Base-by-base conservation (phyloP, 2,888 invertebrate species). In the Ochlodes sylvanus region DNA sequence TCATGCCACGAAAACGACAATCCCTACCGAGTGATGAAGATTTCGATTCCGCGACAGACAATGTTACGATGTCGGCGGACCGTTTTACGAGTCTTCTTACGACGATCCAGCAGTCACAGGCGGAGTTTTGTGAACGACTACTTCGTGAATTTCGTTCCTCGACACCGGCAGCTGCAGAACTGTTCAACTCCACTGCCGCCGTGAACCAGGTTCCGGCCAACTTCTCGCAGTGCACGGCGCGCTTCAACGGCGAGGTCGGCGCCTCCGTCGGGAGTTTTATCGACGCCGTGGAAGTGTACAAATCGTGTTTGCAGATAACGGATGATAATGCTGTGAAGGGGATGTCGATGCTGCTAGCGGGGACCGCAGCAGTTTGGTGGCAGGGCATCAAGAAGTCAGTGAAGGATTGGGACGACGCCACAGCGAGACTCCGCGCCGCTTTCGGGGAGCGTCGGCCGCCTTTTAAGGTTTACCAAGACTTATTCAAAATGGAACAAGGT, bases 301-400 rank as follows among this genome's bases (percentile, higher is more conserved):
- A 83, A 82, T 82, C 78, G 81, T 73, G 71, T 75, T 60, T 71
- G 70, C 69, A 83, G 82, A 84, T 85, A 82, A 83, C 84, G 21
- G 50, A 50, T 21, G 50, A 50, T 2, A 17, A 50, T 6, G 50
- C 50, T 74, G 73, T 71, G 65, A 71, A 72, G 78, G 74, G 74
- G 0, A 47, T 75, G 7, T 57, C 50, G 10, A 64, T 64, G 64
- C 34, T 56, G 56, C 54, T 64, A 4, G 71, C 74, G 1, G 73
- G 67, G 0, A 42, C 67, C 4, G 76, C 76, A 6, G 75, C 72
- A 10, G 68, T 69, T 0, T 77, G 72, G 73, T 71, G 69, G 71
- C 70, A 70, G 17, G 71, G 69, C 1, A 64, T 73, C 7, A 69
- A 71, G 17, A 12, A 42, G 10, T 52, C 62, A 7, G 44, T 50